Evolutionary conservation across 2,797 vertebrate species (phyloP).

Genomic region (Decapterus maruadsi): DNA sequence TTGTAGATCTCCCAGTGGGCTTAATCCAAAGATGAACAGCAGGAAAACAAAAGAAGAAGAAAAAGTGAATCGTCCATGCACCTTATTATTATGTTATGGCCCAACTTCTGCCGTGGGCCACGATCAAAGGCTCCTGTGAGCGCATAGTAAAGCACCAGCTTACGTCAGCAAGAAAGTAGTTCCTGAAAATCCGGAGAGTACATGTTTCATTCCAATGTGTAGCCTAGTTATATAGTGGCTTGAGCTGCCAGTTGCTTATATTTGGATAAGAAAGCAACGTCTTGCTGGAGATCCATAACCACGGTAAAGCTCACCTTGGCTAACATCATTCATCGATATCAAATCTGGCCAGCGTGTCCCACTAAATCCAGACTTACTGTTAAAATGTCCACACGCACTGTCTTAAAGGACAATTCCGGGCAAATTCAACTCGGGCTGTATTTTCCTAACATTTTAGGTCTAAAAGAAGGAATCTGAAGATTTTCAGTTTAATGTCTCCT

Average conservation of each 20-base stretch:
- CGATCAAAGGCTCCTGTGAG: background rate
- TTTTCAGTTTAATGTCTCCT: too few species aligned
- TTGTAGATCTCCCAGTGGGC: conserved; percentile 5
- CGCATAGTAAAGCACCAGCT: background rate
- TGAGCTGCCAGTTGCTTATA: background rate
- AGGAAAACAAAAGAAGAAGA: background rate
- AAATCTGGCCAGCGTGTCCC: conserved; percentile 1
- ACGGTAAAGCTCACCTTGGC: background rate
- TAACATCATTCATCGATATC: background rate
- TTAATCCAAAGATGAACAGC: background rate
- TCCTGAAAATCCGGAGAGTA: background rate
- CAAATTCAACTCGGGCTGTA: too few species aligned
- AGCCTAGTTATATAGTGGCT: too few species aligned
- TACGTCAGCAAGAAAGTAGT: background rate
- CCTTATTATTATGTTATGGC: background rate
- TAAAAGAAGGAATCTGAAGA: too few species aligned
- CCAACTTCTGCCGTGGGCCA: background rate
- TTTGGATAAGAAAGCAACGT: background rate
- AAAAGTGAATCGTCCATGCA: background rate
- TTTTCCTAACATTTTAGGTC: too few species aligned
- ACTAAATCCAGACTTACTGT: conserved; percentile 2
- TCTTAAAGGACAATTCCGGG: too few species aligned
- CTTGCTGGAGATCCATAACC: background rate
- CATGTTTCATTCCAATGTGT: background rate
- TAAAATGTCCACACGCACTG: conserved; percentile 9